Evolutionary conservation across 1,140 invertebrate genomes (phyloP), one percentile per base, ranked within the genome.

Genomic region (Meloidogyne floridensis): DNA sequence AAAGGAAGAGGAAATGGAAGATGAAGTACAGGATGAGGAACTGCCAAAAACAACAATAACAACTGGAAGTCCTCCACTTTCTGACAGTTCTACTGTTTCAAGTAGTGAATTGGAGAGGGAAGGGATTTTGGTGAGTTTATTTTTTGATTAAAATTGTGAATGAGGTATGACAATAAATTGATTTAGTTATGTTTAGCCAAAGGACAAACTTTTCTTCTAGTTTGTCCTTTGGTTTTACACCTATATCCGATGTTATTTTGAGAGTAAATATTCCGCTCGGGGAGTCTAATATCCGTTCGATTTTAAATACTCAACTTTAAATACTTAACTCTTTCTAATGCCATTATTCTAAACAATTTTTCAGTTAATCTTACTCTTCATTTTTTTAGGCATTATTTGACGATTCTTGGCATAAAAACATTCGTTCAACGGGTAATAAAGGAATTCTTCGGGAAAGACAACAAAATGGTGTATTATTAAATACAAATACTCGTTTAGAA

Each of bases 301-400:
- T 32, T 32, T 32, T 32, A 32, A 32, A 32, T 32, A 32, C 32
- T 32, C 32, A 32, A 32, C 32, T 32, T 32, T 32, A 32, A 32
- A 32, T 32, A 32, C 32, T 32, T 32, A 32, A 32, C 32, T 32
- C 32, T 32, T 32, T 32, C 32, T 32, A 32, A 32, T 32, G 32
- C 32, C 32, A 32, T 2, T 32, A 73, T 53, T 73, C 15, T 15
- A 73, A 73, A 3, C 3, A 15, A n/a, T 20, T n/a, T 32, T 32
- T 32, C 2, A 32, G 32, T 2, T 32, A 32, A 32, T 32, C 2
- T 32, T 32, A 32, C 4, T 4, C 11, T 15, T 32, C 32, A 32
- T 32, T n/a, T 15, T 43, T 80, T 85, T 32, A 84, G 84, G 83
- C 86, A 20, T 81, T 84, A 59, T 53, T 80, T 51, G 18, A 18